Evolutionary conservation across 2,888 invertebrate genomes (phyloP).

Genomic region (Euproctis similis): DNA sequence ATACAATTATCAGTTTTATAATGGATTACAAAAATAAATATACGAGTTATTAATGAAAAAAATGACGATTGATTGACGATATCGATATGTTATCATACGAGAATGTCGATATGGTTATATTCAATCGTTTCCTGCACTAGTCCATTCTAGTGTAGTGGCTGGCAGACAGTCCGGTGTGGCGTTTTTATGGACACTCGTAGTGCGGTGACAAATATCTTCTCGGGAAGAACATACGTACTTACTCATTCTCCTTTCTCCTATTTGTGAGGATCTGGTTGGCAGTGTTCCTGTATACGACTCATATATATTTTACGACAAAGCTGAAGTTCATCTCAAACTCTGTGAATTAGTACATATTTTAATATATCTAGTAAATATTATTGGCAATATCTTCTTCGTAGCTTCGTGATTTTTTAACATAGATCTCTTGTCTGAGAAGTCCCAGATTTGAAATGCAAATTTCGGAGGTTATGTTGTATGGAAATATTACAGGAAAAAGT

Average conservation of each 20-base stretch:
- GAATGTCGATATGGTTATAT: conserved; percentile 8
- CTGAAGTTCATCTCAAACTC: conserved; percentile 3
- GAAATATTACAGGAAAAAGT: no score
- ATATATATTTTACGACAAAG: conserved; percentile 20
- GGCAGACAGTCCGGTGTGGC: conserved; percentile 71
- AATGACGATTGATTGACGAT: no score
- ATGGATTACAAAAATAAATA: no score
- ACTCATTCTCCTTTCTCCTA: conserved; percentile 23
- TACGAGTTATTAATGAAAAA: no score
- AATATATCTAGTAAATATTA: not conserved
- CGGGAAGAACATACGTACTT: conserved; percentile 40
- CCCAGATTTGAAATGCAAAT: no score
- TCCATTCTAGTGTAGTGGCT: conserved; percentile 47
- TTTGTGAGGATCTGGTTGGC: conserved; percentile 18
- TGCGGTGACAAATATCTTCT: conserved; percentile 71
- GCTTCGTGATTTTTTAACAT: no score
- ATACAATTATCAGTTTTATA: no score
- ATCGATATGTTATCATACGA: conserved; percentile 8
- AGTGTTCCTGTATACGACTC: conserved; percentile 18
- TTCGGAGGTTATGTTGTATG: no score
- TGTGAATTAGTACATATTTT: conserved; percentile 1
- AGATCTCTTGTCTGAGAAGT: no score
- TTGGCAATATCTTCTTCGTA: no score
- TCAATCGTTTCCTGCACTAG: conserved; percentile 42
- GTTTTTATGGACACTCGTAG: conserved; percentile 75